phyloP scores from a whole-genome alignment of 2,113 vertebrate species.

The Cottus gobio region DNA sequence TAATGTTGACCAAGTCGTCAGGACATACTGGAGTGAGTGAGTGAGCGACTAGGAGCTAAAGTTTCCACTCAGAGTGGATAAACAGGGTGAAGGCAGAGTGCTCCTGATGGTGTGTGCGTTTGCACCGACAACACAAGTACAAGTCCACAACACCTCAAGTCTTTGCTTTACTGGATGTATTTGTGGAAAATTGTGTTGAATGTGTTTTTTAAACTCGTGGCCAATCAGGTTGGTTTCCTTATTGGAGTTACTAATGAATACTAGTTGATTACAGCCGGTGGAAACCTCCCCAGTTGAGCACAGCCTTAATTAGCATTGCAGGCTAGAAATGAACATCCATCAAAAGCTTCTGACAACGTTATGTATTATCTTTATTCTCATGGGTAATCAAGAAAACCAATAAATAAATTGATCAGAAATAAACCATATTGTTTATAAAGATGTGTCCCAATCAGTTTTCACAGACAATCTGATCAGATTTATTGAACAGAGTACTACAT shows the following conservation, averaged over 20 bases:
- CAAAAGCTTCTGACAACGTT: background rate
- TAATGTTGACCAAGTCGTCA: constrained; percentile 59
- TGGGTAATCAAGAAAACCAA: background rate
- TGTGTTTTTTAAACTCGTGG: too few species aligned
- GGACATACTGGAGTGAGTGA: constrained; percentile 48
- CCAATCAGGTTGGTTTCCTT: background rate
- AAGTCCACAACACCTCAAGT: background rate
- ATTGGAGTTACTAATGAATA: too few species aligned
- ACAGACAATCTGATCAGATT: background rate
- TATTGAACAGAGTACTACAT: background rate
- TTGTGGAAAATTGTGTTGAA: background rate
- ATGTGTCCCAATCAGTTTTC: background rate
- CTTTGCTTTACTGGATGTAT: background rate
- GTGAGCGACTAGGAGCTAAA: constrained; percentile 9
- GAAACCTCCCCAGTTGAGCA: background rate
- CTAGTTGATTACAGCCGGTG: background rate
- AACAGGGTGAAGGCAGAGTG: constrained; percentile 12
- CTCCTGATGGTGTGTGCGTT: background rate
- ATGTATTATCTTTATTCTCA: background rate
- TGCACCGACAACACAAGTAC: background rate
- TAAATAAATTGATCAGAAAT: background rate
- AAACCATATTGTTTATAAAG: background rate
- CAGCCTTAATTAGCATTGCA: background rate
- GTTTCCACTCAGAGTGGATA: constrained; percentile 35
- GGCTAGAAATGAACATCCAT: background rate